These are phyloP conservation scores for Mimachlamys varia DNA, from an alignment of 2,888 invertebrate genomes.

Conservation along the genomic window DNA sequence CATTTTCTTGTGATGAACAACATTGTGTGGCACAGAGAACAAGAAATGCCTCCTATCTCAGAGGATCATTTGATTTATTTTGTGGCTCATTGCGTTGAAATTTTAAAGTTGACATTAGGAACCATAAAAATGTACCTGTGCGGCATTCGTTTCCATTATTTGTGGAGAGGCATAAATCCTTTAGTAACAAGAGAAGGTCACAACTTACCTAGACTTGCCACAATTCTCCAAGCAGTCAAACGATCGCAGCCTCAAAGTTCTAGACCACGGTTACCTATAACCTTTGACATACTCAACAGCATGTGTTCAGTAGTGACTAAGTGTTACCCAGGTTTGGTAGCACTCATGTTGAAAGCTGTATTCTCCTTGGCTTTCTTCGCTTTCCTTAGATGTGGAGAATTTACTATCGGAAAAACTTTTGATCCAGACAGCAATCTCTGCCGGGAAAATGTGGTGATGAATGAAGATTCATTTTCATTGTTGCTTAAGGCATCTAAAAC, in stretches of 20 bases:
- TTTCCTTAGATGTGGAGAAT: constrained; percentile 46
- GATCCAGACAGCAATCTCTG: constrained; percentile 39
- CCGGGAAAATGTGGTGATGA: neutral
- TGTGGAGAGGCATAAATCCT: too few relatives aligned
- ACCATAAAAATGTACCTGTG: constrained; percentile 45
- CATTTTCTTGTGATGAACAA: neutral
- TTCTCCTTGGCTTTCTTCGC: constrained; percentile 42
- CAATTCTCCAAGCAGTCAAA: too few relatives aligned
- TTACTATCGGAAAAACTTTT: constrained; percentile 36
- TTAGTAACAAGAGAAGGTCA: too few relatives aligned
- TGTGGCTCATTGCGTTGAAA: neutral
- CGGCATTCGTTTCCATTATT: constrained; percentile 41
- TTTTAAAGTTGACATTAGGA: neutral
- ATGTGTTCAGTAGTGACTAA: too few relatives aligned
- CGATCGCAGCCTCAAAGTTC: too few relatives aligned
- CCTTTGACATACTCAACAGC: too few relatives aligned
- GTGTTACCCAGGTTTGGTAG: too few relatives aligned
- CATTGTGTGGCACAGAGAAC: neutral
- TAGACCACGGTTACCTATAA: too few relatives aligned
- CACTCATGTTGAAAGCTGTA: too few relatives aligned
- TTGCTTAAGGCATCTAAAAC: too few relatives aligned
- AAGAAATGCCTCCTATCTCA: neutral
- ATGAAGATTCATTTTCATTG: too few relatives aligned
- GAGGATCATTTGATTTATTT: neutral
- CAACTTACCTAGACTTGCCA: too few relatives aligned